Conservation (phyloP, 2,113 vertebrate species). For the Elephantulus edwardii region DNA sequence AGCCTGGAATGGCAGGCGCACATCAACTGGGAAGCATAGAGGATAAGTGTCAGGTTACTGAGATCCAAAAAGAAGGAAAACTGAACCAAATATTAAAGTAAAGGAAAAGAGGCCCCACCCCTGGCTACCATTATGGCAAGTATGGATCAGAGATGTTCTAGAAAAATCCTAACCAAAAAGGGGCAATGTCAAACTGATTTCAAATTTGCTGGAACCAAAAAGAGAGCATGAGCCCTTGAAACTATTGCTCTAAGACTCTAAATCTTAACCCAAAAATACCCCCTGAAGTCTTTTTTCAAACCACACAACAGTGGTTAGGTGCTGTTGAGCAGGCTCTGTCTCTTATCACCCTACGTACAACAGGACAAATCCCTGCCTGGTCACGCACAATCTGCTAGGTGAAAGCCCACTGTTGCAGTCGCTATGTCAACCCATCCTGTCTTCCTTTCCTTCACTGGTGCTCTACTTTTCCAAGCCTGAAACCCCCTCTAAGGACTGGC, state of each 20-base stretch:
- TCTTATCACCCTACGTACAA: too few relatives aligned
- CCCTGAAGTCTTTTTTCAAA: background rate
- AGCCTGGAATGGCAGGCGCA: constrained; percentile 93
- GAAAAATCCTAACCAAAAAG: background rate
- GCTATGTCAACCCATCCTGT: too few relatives aligned
- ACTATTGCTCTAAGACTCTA: background rate
- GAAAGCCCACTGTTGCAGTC: too few relatives aligned
- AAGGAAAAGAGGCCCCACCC: background rate
- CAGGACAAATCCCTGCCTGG: too few relatives aligned
- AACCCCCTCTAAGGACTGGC: too few relatives aligned
- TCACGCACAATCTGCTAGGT: too few relatives aligned
- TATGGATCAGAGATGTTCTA: background rate
- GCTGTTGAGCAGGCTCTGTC: too few relatives aligned
- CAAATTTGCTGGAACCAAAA: background rate
- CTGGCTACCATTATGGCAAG: background rate
- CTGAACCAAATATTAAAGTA: background rate
- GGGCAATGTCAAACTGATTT: background rate
- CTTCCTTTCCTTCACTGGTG: too few relatives aligned
- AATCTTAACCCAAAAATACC: background rate
- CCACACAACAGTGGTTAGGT: background rate
- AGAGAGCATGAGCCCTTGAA: background rate
- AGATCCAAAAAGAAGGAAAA: background rate
- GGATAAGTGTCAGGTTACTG: background rate
- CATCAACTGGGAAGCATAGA: constrained; percentile 86
- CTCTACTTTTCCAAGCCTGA: too few relatives aligned